These are phyloP conservation scores for Premnoplex brunnescens DNA, from an alignment of 2,797 vertebrate genomes.

Conservation along the genomic window DNA sequence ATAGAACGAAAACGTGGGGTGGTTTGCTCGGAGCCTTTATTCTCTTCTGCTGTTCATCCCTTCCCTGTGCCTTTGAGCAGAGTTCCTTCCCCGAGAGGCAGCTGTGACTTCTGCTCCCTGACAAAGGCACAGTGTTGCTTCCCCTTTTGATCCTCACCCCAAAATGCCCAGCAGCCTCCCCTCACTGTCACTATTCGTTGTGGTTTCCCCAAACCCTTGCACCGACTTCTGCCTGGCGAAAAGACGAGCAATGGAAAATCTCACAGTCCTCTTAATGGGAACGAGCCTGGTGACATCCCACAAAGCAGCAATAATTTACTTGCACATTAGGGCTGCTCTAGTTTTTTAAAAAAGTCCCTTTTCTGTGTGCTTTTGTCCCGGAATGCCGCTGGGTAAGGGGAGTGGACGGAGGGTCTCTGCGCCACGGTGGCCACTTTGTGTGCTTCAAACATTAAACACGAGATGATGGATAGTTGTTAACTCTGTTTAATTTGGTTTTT, in stretches of 20 bases:
- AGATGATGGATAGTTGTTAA: conserved; percentile 34
- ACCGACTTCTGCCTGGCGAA: background rate
- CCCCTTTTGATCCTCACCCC: background rate
- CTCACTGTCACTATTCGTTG: rapidly evolving
- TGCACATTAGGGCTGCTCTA: background rate
- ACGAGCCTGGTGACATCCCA: background rate
- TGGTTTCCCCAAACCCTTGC: background rate
- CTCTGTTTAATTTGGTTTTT: conserved; percentile 23
- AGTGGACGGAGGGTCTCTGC: background rate
- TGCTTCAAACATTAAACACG: background rate
- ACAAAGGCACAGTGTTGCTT: background rate
- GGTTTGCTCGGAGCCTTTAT: background rate
- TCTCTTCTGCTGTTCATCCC: background rate
- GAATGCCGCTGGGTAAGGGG: background rate
- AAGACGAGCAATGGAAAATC: conserved; percentile 7
- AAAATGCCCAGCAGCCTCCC: background rate
- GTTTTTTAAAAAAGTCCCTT: background rate
- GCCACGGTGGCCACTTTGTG: background rate
- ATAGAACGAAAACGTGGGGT: background rate
- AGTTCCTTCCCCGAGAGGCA: background rate
- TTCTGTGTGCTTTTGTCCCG: background rate
- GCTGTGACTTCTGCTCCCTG: background rate
- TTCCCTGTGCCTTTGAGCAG: background rate
- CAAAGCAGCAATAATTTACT: conserved; percentile 24
- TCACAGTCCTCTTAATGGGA: background rate